Evolutionary conservation across 1,140 invertebrate species (phyloP).

Genomic region (Ips typographus): DNA sequence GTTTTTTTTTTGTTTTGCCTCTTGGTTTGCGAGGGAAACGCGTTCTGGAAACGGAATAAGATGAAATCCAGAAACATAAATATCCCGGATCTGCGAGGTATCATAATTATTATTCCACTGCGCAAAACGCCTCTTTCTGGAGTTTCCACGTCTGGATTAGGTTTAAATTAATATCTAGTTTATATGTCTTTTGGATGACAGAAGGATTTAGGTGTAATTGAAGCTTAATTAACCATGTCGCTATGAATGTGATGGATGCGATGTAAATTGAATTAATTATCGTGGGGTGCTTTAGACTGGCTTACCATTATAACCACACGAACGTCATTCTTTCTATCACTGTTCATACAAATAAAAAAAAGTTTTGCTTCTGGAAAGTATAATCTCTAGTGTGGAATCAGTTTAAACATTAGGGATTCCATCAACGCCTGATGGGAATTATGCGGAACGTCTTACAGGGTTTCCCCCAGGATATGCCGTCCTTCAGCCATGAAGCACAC

Average conservation of each 20-base stretch:
- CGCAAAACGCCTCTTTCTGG: conserved; percentile 2
- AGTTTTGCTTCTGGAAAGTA: too few relatives aligned
- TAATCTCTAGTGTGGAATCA: not conserved
- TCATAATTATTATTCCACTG: conserved; percentile 6
- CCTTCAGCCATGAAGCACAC: not conserved
- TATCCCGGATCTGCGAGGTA: conserved; percentile 13
- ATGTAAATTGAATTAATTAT: too few relatives aligned
- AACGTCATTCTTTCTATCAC: too few relatives aligned
- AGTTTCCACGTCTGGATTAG: not conserved
- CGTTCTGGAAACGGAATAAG: conserved; percentile 12
- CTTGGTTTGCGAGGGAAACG: conserved; percentile 1
- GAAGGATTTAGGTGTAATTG: too few relatives aligned
- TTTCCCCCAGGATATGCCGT: not conserved
- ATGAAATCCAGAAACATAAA: conserved; percentile 8
- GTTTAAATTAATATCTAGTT: conserved; percentile 3
- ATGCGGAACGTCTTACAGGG: not conserved
- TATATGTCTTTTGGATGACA: not conserved
- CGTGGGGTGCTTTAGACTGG: too few relatives aligned
- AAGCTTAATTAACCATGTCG: too few relatives aligned
- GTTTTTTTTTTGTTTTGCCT: conserved; percentile 3
- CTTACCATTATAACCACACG: too few relatives aligned
- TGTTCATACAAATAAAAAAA: too few relatives aligned
- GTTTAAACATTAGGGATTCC: not conserved
- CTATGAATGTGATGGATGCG: too few relatives aligned
- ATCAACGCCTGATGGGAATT: not conserved